phyloP scores from a whole-genome alignment of 2,113 vertebrate species.

The Corydoras sp. region DNA sequence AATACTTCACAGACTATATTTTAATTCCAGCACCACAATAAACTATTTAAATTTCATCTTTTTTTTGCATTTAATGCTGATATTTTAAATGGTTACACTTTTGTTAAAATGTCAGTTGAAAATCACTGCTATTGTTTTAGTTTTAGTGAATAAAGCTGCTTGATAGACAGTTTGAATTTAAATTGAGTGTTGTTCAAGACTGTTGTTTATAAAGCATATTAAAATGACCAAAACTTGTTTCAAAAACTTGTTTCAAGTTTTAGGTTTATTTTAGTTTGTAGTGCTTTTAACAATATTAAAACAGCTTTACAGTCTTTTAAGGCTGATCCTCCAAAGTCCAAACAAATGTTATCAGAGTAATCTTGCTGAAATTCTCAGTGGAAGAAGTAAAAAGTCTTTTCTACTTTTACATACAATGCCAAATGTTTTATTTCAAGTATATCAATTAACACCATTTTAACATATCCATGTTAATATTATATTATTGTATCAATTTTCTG shows the following conservation, averaged over 20 bases:
- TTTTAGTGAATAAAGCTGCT: not conserved
- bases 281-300: too few relatives aligned
- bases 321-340: too few relatives aligned
- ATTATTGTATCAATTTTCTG: not conserved
- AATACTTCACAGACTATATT: too few relatives aligned
- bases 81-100: conserved; percentile 1
- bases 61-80: not conserved
- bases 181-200: too few relatives aligned
- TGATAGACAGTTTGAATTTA: too few relatives aligned
- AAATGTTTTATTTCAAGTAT: not conserved
- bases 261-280: too few relatives aligned
- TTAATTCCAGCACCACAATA: too few relatives aligned
- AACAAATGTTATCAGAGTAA: too few relatives aligned
- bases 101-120: not conserved
- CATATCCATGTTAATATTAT: not conserved
- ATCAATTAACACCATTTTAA: not conserved
- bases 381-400: conserved; percentile 10
- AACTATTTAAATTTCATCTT: not conserved
- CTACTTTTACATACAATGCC: conserved; percentile 6
- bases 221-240: not conserved
- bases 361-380: not conserved
- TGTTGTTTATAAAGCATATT: not conserved
- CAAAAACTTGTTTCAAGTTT: too few relatives aligned
- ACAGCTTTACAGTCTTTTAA: too few relatives aligned
- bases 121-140: conserved; percentile 14